Evolutionary conservation across 2,797 vertebrate species (phyloP), one percentile per base, ranked within the genome.

Genomic region (Alauda arvensis): DNA sequence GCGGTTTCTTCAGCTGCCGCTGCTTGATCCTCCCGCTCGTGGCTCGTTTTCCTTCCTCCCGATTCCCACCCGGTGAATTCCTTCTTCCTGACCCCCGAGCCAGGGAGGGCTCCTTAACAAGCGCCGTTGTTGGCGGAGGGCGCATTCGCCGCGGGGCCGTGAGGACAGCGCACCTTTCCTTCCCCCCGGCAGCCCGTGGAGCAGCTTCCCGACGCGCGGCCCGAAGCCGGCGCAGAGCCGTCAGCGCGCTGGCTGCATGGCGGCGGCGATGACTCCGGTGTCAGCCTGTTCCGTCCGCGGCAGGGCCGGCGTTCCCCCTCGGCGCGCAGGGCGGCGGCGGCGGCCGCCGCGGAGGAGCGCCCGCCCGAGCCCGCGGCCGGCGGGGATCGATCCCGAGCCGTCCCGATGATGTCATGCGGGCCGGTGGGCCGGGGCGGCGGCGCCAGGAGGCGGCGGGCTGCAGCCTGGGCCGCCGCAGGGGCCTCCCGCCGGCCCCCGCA

Each of bases 401-500:
- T 37, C 67, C 68, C 61, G 83, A 65, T 85, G 90, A 84, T 93
- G 93, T 89, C 83, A 87, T 55, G 10, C 25, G 62, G 87, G 63
- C 87, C 75, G 55, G 53, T 12, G 65, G 83, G 87, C 49, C 57
- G 68, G 16, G 62, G 70, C 57, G 87, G 77, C 24, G 61, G 46
- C 82, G 78, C 78, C 67, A 43, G 18, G 43, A 69, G 85, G 81
- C 65, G 39, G 86, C 76, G 43, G 83, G 52, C 68, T 29, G 45
- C 2, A 56, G 75, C 67, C 48, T n/a, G 57, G 33, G 70, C 62
- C 43, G 33, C 81, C 45, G 82, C 78, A 34, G 51, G 69, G 68
- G 61, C 70, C 74, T 53, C 48, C 31, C 34, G 28, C 40, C 53
- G 56, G 69, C 39, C 29, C 55, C 53, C 49, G 31, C 63, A 29